These are phyloP conservation scores for Palythoa heliodiscus DNA, from an alignment of 92 coral and sea anemone genomes.

Conservation along the genomic window DNA sequence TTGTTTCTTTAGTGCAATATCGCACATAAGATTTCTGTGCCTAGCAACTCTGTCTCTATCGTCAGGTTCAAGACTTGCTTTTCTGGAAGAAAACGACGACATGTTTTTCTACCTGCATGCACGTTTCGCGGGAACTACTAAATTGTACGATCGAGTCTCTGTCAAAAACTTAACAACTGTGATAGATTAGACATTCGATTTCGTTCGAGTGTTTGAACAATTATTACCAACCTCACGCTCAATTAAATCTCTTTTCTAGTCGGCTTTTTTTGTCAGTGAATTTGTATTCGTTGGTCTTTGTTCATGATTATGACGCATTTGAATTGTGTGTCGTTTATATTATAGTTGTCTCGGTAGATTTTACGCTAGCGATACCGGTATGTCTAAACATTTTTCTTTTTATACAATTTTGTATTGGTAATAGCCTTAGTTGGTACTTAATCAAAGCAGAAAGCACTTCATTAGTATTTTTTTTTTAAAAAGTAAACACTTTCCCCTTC, in stretches of 20 bases:
- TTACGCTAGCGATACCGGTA: background rate
- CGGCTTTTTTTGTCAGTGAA: background rate
- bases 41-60: constrained; percentile 78
- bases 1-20: constrained; percentile 83
- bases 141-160: background rate
- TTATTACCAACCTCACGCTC: background rate
- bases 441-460: background rate
- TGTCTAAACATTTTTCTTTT: background rate
- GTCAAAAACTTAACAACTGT: background rate
- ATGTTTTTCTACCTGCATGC: background rate
- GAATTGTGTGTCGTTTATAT: background rate
- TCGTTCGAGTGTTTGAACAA: background rate
- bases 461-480: background rate
- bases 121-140: background rate
- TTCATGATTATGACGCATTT: constrained; percentile 12
- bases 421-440: background rate
- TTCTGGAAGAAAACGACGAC: constrained; percentile 2
- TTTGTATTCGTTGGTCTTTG: constrained; percentile 21
- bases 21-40: constrained; percentile 85
- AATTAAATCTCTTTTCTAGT: background rate
- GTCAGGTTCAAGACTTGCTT: background rate
- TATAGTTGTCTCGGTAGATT: background rate
- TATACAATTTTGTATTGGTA: background rate
- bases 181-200: background rate
- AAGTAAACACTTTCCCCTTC: background rate